Conservation (phyloP, 2,113 vertebrate species). For the human region DNA sequence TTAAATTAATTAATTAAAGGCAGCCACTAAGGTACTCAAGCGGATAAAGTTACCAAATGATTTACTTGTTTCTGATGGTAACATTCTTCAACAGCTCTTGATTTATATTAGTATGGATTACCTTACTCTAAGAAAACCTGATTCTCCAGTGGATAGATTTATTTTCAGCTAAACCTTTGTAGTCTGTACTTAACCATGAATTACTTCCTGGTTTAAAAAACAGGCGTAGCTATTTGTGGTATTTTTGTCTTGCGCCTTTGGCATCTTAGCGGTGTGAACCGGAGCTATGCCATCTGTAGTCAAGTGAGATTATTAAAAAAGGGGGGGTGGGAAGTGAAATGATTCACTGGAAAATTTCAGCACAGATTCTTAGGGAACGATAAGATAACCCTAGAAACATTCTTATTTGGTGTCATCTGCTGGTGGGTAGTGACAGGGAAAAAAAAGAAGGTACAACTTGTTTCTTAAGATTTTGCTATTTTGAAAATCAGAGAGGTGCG, state of each 20-base stretch:
- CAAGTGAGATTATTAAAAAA: conserved; percentile 46
- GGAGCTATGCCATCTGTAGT: conserved; percentile 61
- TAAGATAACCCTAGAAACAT: conserved; percentile 54
- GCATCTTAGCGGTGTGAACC: conserved; percentile 49
- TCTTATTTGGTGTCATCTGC: conserved; percentile 48
- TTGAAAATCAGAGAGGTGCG: not conserved
- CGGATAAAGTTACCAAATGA: not conserved
- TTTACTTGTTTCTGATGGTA: not conserved
- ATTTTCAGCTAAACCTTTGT: conserved; percentile 30
- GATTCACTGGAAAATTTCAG: conserved; percentile 20
- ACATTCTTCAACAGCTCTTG: not conserved
- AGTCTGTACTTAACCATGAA: conserved; percentile 5
- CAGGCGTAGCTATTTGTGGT: conserved; percentile 18
- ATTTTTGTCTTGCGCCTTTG: conserved; percentile 58
- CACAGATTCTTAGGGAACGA: not conserved
- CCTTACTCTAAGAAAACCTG: conserved; percentile 29
- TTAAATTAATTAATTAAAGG: conserved; percentile 2
- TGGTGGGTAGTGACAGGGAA: conserved; percentile 21
- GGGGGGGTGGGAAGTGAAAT: not conserved
- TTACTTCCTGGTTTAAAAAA: conserved; percentile 57
- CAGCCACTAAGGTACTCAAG: not conserved
- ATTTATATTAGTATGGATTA: not conserved
- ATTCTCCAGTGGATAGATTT: not conserved
- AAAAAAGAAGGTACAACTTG: conserved; percentile 31
- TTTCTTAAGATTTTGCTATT: conserved; percentile 58